phyloP scores from a whole-genome alignment of 2,888 invertebrate species.

The Geophilus truncorum region DNA sequence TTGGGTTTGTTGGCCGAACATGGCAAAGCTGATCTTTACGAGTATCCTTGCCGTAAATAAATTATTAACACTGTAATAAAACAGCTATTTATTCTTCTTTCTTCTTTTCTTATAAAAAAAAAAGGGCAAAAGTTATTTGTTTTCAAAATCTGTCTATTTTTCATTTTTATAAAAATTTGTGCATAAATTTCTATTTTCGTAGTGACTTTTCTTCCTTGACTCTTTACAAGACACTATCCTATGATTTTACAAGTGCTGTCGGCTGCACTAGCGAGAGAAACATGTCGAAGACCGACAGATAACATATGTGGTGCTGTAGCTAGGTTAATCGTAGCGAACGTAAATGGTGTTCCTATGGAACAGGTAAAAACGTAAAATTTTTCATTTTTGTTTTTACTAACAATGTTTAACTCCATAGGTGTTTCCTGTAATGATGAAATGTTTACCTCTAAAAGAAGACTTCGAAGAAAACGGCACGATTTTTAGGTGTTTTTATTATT shows the following conservation, averaged over 20 bases:
- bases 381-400: neutral
- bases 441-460: slow-evolving; percentile 68
- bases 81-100: neutral
- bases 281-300: slow-evolving; percentile 60
- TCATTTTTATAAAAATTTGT: no score
- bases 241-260: slow-evolving; percentile 64
- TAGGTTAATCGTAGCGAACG: slow-evolving; percentile 64
- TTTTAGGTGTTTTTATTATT: slow-evolving; percentile 59
- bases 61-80: no score
- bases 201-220: no score
- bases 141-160: no score
- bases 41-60: slow-evolving; percentile 39
- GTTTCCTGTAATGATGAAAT: slow-evolving; percentile 63
- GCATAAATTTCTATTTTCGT: no score
- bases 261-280: slow-evolving; percentile 58
- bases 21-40: slow-evolving; percentile 51
- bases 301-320: slow-evolving; percentile 74
- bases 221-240: slow-evolving; percentile 56
- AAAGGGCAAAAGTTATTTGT: no score
- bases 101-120: no score
- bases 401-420: slow-evolving; percentile 50
- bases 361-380: slow-evolving; percentile 51
- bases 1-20: slow-evolving; percentile 66
- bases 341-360: slow-evolving; percentile 60
- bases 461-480: slow-evolving; percentile 67